Evolutionary conservation across 1,140 invertebrate species (phyloP).

Genomic region (Parapsyche elsis): DNA sequence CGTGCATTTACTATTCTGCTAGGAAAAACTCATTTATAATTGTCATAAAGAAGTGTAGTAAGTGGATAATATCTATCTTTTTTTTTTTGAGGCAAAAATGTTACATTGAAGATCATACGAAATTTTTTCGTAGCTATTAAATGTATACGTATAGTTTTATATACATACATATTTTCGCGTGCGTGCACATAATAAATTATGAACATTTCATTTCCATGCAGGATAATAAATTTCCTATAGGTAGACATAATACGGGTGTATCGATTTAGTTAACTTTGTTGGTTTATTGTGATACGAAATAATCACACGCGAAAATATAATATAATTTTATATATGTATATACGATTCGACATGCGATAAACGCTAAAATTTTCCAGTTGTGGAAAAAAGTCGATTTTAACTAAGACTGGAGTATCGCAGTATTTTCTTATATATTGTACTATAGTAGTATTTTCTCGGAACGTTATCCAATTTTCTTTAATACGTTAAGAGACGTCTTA

Average conservation of each 20-base stretch:
- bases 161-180: slow-evolving; percentile 36
- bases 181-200: slow-evolving; percentile 48
- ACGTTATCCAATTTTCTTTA: slow-evolving; percentile 39
- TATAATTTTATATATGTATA: neutral
- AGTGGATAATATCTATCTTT: neutral
- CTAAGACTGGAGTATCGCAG: too few relatives aligned
- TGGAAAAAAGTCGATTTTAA: too few relatives aligned
- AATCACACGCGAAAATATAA: slow-evolving; percentile 7
- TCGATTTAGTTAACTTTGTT: too few relatives aligned
- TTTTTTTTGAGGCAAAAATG: neutral
- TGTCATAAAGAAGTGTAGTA: slow-evolving; percentile 29
- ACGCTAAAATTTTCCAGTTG: neutral
- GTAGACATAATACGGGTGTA: too few relatives aligned
- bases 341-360: neutral
- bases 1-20: slow-evolving; percentile 33
- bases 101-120: neutral
- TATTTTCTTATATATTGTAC: too few relatives aligned
- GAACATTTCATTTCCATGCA: slow-evolving; percentile 39
- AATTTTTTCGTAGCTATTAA: neutral
- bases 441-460: slow-evolving; percentile 17
- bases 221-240: slow-evolving; percentile 30
- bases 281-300: slow-evolving; percentile 4
- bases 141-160: neutral
- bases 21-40: slow-evolving; percentile 39
- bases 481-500: slow-evolving; percentile 40